A percentile compares a stretch with the other conserved stretches of the same genome.
phyloP scores from a whole-genome alignment of 2,888 invertebrate genomes.

The Chirona hameri region DNA sequence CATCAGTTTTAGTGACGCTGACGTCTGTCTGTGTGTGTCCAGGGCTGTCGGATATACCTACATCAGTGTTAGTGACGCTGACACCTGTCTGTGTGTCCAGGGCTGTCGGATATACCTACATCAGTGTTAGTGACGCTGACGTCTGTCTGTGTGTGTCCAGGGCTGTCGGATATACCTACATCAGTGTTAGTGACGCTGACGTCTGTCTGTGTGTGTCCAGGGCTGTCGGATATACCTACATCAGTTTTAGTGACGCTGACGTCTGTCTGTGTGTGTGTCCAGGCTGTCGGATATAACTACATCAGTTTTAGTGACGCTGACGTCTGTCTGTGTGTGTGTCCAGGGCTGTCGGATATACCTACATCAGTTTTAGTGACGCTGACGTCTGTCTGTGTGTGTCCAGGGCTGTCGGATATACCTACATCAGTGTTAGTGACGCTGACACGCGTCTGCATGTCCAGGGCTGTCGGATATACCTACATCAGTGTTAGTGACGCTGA shows the following conservation, averaged over 20 bases:
- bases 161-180: conserved; percentile 34
- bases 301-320: no score
- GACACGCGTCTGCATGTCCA: background rate
- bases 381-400: background rate
- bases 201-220: background rate
- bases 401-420: conserved; percentile 34
- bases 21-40: background rate
- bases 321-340: background rate
- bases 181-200: no score
- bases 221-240: conserved; percentile 34
- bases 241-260: no score
- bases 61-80: no score
- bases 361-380: no score
- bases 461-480: conserved; percentile 34
- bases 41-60: conserved; percentile 34
- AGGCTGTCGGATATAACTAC: conserved; percentile 34
- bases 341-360: conserved; percentile 34
- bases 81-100: background rate
- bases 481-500: no score
- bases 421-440: no score
- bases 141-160: background rate
- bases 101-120: conserved; percentile 34
- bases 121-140: no score
- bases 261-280: background rate
- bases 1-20: no score